Base-by-base conservation (phyloP, 2,797 vertebrate genomes). In the Chaunax sp. region DNA sequence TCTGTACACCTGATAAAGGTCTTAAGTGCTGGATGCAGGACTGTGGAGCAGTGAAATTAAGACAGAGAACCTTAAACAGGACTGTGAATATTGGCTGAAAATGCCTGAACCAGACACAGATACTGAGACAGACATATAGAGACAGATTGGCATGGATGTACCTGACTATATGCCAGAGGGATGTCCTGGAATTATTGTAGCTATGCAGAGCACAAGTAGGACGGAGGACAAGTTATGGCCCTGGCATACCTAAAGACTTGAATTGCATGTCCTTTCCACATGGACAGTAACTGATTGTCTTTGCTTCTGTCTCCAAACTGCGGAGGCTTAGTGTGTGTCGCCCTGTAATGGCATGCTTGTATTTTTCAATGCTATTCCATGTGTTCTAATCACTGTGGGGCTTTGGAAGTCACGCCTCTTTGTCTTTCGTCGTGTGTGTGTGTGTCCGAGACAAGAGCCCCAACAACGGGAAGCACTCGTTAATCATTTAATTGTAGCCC, bases 341-440 rank as follows among this genome's bases (percentile, higher is more conserved):
- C 68, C 77, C 58, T 81, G 78, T 87, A 81, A 73, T 59, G 74
- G 76, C 79, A 72, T 66, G 77, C 6, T 28, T 80, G 64, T 77
- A 49, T 77, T 54, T 63, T 69, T 41, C 63, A 25, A 14, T 81
- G 64, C n/a, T 83, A 51, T 65, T 81, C 56, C 57, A 46, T 74
- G 71, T 81, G 72, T 80, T 80, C 58, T 84, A 50, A 75, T 86
- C 67, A 82, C 80, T 89, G 81, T 69, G 64, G 78, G 64, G 78
- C 69, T 76, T 40, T 62, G 30, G 54, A 71, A 63, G 55, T 63
- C 23, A 3, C 37, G 46, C 38, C 51, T 60, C 45, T 64, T 56
- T 14, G 64, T 79, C 66, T 64, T 67, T 60, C 55, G 60, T 69
- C 55, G n/a, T 53, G 37, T 61, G 44, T 53, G 37, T 61, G 44